These are phyloP conservation scores for Bombus affinis DNA, from an alignment of 1,140 invertebrate genomes.

Conservation along the genomic window DNA sequence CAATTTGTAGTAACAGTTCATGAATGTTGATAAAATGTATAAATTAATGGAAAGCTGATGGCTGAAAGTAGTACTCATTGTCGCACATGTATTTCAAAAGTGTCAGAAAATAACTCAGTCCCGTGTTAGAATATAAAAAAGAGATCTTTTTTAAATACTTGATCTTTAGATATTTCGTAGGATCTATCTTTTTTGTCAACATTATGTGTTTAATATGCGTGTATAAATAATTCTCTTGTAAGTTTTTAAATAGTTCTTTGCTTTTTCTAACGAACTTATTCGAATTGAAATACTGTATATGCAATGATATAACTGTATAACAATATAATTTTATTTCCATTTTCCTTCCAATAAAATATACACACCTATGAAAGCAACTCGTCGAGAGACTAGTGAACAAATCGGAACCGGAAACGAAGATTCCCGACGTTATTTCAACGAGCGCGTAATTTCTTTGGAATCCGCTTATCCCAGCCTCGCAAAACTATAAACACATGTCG, in stretches of 20 bases:
- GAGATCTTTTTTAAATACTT: too few species aligned
- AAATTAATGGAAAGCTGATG: background rate
- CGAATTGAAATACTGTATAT: background rate
- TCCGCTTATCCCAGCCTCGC: conserved; percentile 30
- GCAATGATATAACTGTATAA: background rate
- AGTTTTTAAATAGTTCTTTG: too few species aligned
- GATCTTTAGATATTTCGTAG: too few species aligned
- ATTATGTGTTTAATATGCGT: too few species aligned
- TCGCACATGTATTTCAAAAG: too few species aligned
- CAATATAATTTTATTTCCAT: background rate
- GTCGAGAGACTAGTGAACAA: background rate
- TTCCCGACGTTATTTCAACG: background rate
- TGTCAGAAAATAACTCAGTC: too few species aligned
- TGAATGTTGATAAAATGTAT: background rate
- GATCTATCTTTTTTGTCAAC: too few species aligned
- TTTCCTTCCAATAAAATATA: too few species aligned
- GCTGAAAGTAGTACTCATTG: too few species aligned
- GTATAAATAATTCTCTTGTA: too few species aligned
- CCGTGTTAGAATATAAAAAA: too few species aligned
- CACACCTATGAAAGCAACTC: background rate
- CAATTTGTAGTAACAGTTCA: background rate
- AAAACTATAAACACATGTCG: conserved; percentile 55
- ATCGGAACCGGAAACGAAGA: background rate
- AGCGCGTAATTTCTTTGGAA: conserved; percentile 29
- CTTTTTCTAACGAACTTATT: background rate